These are phyloP conservation scores for Nephila pilipes DNA, from an alignment of 1,140 invertebrate species.

Conservation along the genomic window DNA sequence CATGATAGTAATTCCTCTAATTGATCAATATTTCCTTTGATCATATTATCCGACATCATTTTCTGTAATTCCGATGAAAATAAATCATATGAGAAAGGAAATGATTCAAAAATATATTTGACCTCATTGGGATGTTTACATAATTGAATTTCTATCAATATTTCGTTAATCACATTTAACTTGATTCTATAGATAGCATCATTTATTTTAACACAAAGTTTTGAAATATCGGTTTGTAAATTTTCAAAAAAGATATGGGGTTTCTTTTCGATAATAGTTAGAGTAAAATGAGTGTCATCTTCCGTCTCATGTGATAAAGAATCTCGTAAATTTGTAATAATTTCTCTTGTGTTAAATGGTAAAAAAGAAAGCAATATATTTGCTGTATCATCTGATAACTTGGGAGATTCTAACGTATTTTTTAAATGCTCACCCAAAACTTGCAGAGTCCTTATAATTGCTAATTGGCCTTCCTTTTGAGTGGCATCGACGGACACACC, in stretches of 20 bases:
- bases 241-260: background rate
- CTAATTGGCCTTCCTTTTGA: background rate
- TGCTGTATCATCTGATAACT: background rate
- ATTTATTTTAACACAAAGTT: background rate
- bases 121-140: background rate
- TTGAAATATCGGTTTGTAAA: conserved; percentile 39
- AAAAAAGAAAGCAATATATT: conserved; percentile 17
- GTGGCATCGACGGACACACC: background rate
- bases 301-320: background rate
- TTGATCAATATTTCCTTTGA: background rate
- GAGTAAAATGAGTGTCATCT: too few relatives aligned
- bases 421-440: background rate
- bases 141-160: background rate
- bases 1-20: background rate
- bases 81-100: background rate
- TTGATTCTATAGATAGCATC: background rate
- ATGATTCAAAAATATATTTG: background rate
- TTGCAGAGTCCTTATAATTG: background rate
- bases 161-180: background rate
- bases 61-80: background rate
- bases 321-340: conserved; percentile 21
- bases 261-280: background rate
- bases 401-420: conserved; percentile 54
- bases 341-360: background rate
- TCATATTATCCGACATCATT: background rate